Percentiles rank a stretch among this genome's conserved stretches.
These are phyloP conservation scores for Ceryle rudis DNA, from an alignment of 2,797 vertebrate genomes.

Conservation along the genomic window DNA sequence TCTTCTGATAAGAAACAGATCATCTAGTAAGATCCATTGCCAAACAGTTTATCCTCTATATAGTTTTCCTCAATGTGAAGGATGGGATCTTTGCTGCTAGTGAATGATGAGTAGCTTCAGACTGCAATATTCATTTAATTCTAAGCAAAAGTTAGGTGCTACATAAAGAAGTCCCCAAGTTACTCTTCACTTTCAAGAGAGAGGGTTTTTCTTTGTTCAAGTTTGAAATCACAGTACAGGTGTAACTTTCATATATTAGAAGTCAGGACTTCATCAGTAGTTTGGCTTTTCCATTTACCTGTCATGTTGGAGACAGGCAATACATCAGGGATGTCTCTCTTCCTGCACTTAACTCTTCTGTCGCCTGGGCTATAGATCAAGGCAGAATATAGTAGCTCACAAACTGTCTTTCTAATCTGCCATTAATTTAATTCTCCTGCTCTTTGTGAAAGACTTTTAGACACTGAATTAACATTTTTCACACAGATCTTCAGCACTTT, in stretches of 20 bases:
- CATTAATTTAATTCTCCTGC: background rate
- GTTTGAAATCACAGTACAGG: background rate
- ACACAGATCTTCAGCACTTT: background rate
- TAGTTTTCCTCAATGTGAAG: background rate
- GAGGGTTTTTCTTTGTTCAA: background rate
- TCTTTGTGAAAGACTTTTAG: constrained; percentile 37
- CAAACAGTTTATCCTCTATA: background rate
- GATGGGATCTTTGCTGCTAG: background rate
- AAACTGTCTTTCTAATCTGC: background rate
- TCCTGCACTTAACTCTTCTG: background rate
- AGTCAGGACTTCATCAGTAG: background rate
- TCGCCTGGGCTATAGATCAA: background rate
- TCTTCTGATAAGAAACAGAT: background rate
- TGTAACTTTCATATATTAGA: background rate
- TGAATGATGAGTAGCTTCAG: background rate
- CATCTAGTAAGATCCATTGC: background rate
- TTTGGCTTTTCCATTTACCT: background rate
- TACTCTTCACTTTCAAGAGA: background rate
- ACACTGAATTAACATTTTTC: constrained; percentile 11
- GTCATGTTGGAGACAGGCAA: background rate
- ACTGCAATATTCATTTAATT: background rate
- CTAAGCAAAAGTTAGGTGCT: background rate
- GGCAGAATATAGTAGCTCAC: background rate
- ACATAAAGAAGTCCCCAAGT: background rate
- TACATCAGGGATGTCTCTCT: background rate